Conservation (phyloP, 2,797 vertebrate species). For the Avahi laniger region DNA sequence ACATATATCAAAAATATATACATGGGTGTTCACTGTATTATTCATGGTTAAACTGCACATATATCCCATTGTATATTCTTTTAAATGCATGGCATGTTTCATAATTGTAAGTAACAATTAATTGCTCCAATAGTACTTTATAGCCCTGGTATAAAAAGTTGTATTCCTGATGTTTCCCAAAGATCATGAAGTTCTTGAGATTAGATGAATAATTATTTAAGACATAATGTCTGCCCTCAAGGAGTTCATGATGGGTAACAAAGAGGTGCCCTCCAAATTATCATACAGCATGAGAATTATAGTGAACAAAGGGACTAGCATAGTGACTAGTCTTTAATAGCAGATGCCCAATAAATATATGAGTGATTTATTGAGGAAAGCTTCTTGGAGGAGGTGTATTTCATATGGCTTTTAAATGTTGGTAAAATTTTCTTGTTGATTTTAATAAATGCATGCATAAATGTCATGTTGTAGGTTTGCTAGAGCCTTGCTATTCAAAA, state of each 20-base stretch:
- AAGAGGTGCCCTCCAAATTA: neutral
- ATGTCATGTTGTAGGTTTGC: neutral
- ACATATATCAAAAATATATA: neutral
- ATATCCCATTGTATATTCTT: neutral
- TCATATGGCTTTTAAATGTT: neutral
- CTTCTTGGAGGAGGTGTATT: neutral
- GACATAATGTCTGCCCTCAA: neutral
- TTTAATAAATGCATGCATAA: neutral
- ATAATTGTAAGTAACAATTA: neutral
- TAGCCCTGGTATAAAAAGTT: neutral
- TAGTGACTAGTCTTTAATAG: neutral
- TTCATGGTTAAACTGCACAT: neutral
- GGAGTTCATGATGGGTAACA: neutral
- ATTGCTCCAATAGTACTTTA: neutral
- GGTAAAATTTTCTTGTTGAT: neutral
- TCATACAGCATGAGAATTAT: neutral
- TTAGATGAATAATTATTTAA: neutral
- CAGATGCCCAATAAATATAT: neutral
- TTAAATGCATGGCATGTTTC: neutral
- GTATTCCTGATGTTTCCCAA: neutral
- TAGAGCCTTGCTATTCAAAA: neutral
- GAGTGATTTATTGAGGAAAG: neutral
- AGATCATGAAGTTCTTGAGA: neutral
- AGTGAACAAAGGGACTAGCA: neutral
- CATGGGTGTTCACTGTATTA: neutral